A percentile compares a stretch with the other conserved stretches of the same genome.
Conservation (phyloP, 2,797 vertebrate genomes). For the Tenualosa ilisha region DNA sequence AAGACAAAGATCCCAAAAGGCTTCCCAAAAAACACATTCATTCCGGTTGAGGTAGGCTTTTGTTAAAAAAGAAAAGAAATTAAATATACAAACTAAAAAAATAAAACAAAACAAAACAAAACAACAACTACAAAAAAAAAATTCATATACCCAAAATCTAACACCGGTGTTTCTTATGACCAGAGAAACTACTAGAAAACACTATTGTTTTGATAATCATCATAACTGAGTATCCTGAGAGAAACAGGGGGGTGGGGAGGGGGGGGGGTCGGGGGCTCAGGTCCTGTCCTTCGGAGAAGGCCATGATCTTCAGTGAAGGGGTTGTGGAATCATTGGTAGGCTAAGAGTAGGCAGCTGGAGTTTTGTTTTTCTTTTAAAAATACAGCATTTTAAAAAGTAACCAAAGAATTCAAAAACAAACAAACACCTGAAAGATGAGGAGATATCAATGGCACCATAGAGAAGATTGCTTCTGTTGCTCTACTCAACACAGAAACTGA, state of each 20-base stretch:
- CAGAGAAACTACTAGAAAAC: slow-evolving; percentile 43
- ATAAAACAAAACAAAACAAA: slow-evolving; percentile 65
- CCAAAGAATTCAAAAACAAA: neutral
- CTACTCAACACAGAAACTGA: neutral
- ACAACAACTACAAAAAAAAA: slow-evolving; percentile 53
- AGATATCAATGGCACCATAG: slow-evolving; percentile 14
- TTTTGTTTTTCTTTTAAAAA: slow-evolving; percentile 63
- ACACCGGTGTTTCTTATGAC: slow-evolving; percentile 50
- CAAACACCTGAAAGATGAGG: neutral
- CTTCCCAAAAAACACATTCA: slow-evolving; percentile 97
- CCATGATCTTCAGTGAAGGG: slow-evolving; percentile 66
- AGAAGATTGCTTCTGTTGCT: neutral
- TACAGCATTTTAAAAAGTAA: slow-evolving; percentile 63
- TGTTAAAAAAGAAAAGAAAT: slow-evolving; percentile 75
- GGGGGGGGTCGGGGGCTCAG: neutral
- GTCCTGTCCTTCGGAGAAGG: slow-evolving; percentile 74
- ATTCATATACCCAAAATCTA: slow-evolving; percentile 61
- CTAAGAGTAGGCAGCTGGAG: slow-evolving; percentile 69
- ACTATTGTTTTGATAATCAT: slow-evolving; percentile 51
- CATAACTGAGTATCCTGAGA: slow-evolving; percentile 90
- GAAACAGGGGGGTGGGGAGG: slow-evolving; percentile 54
- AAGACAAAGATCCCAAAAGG: slow-evolving; percentile 75
- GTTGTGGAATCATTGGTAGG: slow-evolving; percentile 73
- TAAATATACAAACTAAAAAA: slow-evolving; percentile 44
- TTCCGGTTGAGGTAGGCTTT: slow-evolving; percentile 99